Evolutionary conservation across 2,888 invertebrate species (phyloP).

Genomic region (Tubulanus polymorphus): DNA sequence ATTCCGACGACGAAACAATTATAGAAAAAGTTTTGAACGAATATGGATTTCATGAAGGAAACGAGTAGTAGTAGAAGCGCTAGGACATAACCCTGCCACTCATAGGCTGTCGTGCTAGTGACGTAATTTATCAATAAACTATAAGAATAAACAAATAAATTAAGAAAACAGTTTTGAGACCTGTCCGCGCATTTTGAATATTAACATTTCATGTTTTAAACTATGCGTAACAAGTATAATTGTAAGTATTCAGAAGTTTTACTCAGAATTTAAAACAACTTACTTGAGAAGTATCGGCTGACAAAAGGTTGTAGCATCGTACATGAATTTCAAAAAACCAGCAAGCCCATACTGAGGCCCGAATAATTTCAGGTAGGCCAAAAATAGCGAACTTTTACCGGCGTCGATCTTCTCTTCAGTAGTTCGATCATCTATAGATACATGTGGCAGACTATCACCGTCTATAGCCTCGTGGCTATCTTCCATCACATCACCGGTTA

Average conservation of each 20-base stretch:
- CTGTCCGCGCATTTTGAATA: too few relatives aligned
- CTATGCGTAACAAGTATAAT: too few relatives aligned
- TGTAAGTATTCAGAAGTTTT: background rate
- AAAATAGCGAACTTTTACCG: background rate
- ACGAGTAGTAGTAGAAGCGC: conserved; percentile 50
- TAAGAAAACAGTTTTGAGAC: too few relatives aligned
- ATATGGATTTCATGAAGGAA: conserved; percentile 52
- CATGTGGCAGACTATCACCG: too few relatives aligned
- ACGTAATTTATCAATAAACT: background rate
- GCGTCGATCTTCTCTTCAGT: too few relatives aligned
- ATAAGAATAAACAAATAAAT: too few relatives aligned
- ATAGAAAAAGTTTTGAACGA: conserved; percentile 56
- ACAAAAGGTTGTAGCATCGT: conserved; percentile 23
- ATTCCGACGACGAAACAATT: conserved; percentile 53
- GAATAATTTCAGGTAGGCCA: background rate
- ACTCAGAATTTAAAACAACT: conserved; percentile 5
- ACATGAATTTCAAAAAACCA: conserved; percentile 22
- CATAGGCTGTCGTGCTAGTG: conserved; percentile 25
- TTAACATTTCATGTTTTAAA: too few relatives aligned
- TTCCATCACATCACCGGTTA: too few relatives aligned
- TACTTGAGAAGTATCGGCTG: conserved; percentile 26
- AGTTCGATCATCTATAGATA: too few relatives aligned
- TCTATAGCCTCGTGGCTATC: too few relatives aligned
- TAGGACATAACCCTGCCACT: conserved; percentile 49
- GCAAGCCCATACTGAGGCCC: background rate